Evolutionary conservation across 1,140 invertebrate genomes (phyloP).

Genomic region (Trachelipus rathkii): DNA sequence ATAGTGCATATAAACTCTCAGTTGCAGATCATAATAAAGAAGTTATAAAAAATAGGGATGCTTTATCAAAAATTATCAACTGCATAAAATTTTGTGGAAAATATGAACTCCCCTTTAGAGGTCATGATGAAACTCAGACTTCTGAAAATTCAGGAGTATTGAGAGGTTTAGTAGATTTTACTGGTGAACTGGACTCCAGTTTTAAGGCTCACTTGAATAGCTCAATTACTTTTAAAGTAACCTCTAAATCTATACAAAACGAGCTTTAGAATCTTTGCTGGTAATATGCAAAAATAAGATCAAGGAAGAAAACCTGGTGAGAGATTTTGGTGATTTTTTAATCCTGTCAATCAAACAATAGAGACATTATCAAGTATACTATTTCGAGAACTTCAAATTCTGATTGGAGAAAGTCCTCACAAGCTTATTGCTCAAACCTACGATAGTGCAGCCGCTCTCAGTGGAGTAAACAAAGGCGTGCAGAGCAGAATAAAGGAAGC

Average conservation of each 20-base stretch:
- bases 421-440: conserved; percentile 50
- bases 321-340: conserved; percentile 37
- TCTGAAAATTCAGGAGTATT: conserved; percentile 7
- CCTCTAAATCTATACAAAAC: conserved; percentile 49
- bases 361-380: conserved; percentile 34
- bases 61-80: conserved; percentile 44
- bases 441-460: conserved; percentile 48
- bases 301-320: conserved; percentile 33
- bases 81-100: conserved; percentile 45
- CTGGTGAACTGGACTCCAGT: conserved; percentile 22
- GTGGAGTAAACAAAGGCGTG: conserved; percentile 46
- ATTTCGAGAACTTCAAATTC: conserved; percentile 42
- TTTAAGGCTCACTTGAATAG: conserved; percentile 20
- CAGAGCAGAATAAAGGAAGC: conserved; percentile 47
- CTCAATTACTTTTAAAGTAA: conserved; percentile 47
- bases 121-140: neutral
- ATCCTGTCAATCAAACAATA: conserved; percentile 21
- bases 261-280: conserved; percentile 52
- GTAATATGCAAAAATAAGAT: conserved; percentile 30
- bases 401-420: conserved; percentile 45
- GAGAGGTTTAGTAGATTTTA: conserved; percentile 12
- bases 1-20: conserved; percentile 18
- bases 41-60: conserved; percentile 35
- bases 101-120: conserved; percentile 16
- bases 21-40: conserved; percentile 29